phyloP scores from a whole-genome alignment of 2,113 vertebrate genomes.

The Ictalurus furcatus region DNA sequence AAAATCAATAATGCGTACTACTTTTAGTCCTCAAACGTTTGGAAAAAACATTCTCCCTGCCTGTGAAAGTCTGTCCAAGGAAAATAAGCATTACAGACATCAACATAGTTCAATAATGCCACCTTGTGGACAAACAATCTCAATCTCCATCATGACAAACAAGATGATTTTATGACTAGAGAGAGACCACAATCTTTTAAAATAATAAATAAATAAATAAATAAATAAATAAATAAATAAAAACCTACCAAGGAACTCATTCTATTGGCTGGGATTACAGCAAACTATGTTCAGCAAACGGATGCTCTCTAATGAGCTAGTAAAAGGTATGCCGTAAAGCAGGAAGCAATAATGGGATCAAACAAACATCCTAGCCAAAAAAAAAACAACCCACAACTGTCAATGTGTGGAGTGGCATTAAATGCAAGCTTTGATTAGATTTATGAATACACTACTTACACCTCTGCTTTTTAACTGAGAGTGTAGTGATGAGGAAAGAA shows the following conservation, averaged over 20 bases:
- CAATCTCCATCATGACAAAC: background rate
- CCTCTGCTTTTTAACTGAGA: background rate
- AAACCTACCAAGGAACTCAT: too few species aligned
- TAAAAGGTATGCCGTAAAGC: background rate
- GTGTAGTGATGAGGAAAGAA: background rate
- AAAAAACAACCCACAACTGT: too few species aligned
- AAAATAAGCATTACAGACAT: background rate
- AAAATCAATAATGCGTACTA: background rate
- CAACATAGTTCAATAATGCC: background rate
- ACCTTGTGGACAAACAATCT: conserved; percentile 18
- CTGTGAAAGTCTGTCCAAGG: background rate
- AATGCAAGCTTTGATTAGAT: background rate
- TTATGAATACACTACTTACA: background rate
- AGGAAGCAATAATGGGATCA: background rate
- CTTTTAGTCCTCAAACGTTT: background rate
- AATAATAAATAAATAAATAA: too few species aligned
- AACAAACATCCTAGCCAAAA: too few species aligned
- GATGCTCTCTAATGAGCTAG: too few species aligned
- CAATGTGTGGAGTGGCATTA: background rate
- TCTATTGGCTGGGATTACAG: too few species aligned
- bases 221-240: too few species aligned
- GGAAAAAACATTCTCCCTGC: background rate
- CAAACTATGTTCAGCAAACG: too few species aligned
- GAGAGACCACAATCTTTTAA: background rate
- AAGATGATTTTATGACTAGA: background rate